Percentiles rank a stretch among this genome's conserved stretches.
These are phyloP conservation scores for Hyaena hyaena DNA, from an alignment of 2,113 vertebrate genomes.

Conservation along the genomic window DNA sequence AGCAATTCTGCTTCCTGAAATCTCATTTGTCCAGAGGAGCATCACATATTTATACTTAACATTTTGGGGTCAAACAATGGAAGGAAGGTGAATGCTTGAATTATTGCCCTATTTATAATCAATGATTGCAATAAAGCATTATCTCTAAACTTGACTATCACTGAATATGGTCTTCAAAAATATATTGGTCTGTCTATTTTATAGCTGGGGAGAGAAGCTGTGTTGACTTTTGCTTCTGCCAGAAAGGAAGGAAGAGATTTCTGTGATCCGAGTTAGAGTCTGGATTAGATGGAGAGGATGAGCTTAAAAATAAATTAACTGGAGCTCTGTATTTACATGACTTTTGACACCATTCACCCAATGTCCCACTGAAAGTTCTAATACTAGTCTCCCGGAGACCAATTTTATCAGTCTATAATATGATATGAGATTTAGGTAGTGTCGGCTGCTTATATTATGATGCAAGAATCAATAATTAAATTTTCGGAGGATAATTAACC, in stretches of 20 bases:
- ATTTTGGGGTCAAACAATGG: slow-evolving; percentile 79
- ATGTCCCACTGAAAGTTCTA: neutral
- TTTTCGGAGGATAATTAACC: slow-evolving; percentile 79
- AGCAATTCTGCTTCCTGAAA: slow-evolving; percentile 58
- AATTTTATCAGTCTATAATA: neutral
- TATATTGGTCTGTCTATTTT: slow-evolving; percentile 27
- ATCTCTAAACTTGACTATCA: neutral
- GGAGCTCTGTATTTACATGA: neutral
- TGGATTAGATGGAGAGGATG: slow-evolving; percentile 2
- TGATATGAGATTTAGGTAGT: neutral
- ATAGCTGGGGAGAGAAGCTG: neutral
- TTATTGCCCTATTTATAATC: slow-evolving; percentile 74
- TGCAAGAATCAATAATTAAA: slow-evolving; percentile 49
- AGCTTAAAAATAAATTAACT: slow-evolving; percentile 59
- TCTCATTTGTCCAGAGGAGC: slow-evolving; percentile 79
- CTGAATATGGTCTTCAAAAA: slow-evolving; percentile 44
- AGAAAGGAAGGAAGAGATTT: slow-evolving; percentile 64
- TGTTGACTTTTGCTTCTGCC: slow-evolving; percentile 52
- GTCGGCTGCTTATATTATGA: neutral
- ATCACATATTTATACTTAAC: slow-evolving; percentile 80
- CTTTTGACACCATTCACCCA: neutral
- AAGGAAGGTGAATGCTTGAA: slow-evolving; percentile 75
- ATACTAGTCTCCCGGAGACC: neutral
- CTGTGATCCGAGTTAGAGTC: slow-evolving; percentile 36
- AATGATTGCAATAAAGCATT: neutral